Evolutionary conservation across 2,113 vertebrate genomes (phyloP).

Genomic region (Galeopterus variegatus): DNA sequence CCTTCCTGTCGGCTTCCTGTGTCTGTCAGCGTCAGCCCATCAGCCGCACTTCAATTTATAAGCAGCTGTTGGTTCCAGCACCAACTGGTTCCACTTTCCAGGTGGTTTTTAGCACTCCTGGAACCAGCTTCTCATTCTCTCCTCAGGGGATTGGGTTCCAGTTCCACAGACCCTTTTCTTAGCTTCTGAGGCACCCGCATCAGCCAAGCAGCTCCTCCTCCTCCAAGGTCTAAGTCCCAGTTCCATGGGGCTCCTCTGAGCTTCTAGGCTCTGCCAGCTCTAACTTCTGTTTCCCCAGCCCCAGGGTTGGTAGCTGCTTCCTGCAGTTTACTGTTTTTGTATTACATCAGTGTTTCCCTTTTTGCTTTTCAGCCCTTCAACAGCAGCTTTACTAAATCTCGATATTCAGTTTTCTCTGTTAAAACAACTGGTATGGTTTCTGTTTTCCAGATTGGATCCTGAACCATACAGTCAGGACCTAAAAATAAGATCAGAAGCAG

Average conservation of each 20-base stretch:
- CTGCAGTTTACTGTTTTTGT: background rate
- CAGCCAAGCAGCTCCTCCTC: background rate
- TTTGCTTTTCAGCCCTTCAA: background rate
- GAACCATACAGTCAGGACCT: background rate
- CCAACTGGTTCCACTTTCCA: background rate
- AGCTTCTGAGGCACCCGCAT: background rate
- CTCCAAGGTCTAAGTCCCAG: background rate
- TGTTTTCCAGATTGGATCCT: conserved; percentile 41
- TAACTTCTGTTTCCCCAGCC: conserved; percentile 1
- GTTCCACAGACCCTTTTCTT: background rate
- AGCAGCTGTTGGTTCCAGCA: background rate
- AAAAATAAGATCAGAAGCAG: conserved; percentile 42
- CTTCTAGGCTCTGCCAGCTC: background rate
- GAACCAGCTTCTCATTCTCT: background rate
- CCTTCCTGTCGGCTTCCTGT: background rate
- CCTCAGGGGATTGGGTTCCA: background rate
- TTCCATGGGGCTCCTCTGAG: background rate
- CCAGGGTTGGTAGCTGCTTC: background rate
- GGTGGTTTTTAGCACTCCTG: background rate
- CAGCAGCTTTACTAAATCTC: background rate
- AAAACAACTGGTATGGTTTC: conserved; percentile 60
- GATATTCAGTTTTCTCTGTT: conserved; percentile 28
- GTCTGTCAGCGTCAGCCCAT: background rate
- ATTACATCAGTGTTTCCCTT: background rate
- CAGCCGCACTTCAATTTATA: background rate